Evolutionary conservation across 2,888 invertebrate genomes (phyloP), one percentile per base, ranked within the genome.

Genomic region (Agonopterix arenella): DNA sequence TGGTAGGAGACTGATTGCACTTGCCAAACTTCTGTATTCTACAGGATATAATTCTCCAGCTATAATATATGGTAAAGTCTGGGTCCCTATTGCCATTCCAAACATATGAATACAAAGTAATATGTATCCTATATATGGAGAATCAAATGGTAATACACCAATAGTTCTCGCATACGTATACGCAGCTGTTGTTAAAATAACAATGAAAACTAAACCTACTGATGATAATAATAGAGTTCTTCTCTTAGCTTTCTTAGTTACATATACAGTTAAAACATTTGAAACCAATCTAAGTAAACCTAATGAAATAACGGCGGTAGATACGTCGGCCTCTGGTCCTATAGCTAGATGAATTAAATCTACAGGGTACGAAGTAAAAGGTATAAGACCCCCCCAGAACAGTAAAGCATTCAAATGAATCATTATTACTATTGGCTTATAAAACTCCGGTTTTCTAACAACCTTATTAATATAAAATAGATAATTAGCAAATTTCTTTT

Each of bases 1-100:
- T 52, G 76, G 76, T 2, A 83, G 54, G 0, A 80, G 74, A 37
- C 80, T 82, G 11, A 84, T 68, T 0, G 80, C 80, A 0, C 81
- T 77, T 0, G 93, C 93, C 0, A 92, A 66, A 16, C 92, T 92
- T 49, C 93, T 84, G 44, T 90, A 90, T 50, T 88, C 85, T 36
- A 90, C 76, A 2, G 93, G 90, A 59, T 93, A 93, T 3, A 94
- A 76, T 70, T 94, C 94, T 0, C 93, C 93, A 49, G 92, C 91
- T 72, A 94, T 90, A 5, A 93, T 91, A 77, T 93, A 93, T 0
- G 93, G 93, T 37, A 94, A 62, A 0, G 93, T 92, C 5, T 91
- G 76, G 1, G 91, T 77, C 0, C 93, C 93, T 1, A 90, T 80
- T 0, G 90, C 84, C 37, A 91, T 80, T 2, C 90, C 88, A 13